A percentile compares a stretch with the other conserved stretches of the same genome.
Evolutionary conservation across 2,113 vertebrate species (phyloP).

Genomic region (Rhinoderma darwinii): DNA sequence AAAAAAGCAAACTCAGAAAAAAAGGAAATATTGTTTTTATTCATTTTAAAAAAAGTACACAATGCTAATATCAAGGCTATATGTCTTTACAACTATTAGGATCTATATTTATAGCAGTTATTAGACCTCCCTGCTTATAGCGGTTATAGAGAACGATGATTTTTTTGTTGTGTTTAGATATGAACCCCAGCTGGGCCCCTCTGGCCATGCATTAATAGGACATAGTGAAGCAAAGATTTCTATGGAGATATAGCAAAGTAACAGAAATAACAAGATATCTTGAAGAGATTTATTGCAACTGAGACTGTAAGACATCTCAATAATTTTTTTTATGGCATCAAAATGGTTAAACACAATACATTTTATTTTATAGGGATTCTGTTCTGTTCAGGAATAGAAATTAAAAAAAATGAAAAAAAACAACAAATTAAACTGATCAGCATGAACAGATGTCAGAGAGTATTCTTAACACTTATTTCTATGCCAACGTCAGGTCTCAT

Average conservation of each 20-base stretch:
- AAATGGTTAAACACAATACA: conserved; percentile 11
- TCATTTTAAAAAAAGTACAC: background rate
- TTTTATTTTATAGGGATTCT: background rate
- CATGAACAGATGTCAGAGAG: conserved; percentile 29
- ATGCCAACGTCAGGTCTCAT: conserved; percentile 50
- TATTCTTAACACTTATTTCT: conserved; percentile 47
- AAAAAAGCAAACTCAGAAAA: background rate
- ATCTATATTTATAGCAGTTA: background rate
- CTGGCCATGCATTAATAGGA: background rate
- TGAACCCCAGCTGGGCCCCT: conserved; percentile 35
- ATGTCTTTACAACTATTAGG: background rate
- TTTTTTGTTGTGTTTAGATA: conserved; percentile 6
- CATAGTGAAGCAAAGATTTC: background rate
- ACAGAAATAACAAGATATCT: conserved; percentile 15
- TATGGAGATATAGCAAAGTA: background rate
- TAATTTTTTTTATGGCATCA: background rate
- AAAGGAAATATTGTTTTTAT: too few species aligned
- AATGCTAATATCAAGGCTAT: background rate
- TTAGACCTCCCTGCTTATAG: background rate
- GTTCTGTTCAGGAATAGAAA: background rate
- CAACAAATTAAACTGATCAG: conserved; percentile 9
- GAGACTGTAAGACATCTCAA: background rate
- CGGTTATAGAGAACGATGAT: background rate
- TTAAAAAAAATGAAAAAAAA: background rate
- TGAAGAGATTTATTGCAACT: background rate